These are phyloP conservation scores for Apolygus lucorum DNA, from an alignment of 1,140 invertebrate species.

Conservation along the genomic window DNA sequence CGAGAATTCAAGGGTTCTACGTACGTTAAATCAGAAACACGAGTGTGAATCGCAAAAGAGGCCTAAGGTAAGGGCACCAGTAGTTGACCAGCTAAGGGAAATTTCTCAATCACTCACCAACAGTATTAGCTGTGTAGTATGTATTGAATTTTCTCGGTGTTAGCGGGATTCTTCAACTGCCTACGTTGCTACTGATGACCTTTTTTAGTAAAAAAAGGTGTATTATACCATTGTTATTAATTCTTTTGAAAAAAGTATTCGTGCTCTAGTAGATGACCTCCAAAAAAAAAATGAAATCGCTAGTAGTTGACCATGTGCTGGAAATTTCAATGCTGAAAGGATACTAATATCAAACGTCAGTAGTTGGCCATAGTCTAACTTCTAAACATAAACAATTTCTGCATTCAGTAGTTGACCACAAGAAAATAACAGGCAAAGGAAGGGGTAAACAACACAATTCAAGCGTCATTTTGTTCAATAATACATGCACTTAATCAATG, in stretches of 20 bases:
- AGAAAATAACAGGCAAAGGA: not conserved
- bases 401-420: not conserved
- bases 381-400: not conserved
- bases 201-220: not conserved
- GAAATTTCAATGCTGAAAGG: no score
- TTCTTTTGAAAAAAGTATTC: no score
- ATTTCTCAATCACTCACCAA: not conserved
- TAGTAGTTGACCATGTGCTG: no score
- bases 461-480: not conserved
- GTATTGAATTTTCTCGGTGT: not conserved
- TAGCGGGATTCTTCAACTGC: not conserved
- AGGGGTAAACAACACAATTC: not conserved
- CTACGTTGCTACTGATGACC: not conserved
- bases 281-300: no score
- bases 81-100: not conserved
- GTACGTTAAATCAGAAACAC: no score
- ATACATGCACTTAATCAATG: not conserved
- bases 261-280: no score
- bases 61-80: no score
- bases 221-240: no score
- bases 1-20: no score
- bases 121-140: not conserved
- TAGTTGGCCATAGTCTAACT: not conserved
- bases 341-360: no score
- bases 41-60: no score